Base-by-base conservation (phyloP, 2,797 vertebrate species). In the Lagocephalus sceleratus region DNA sequence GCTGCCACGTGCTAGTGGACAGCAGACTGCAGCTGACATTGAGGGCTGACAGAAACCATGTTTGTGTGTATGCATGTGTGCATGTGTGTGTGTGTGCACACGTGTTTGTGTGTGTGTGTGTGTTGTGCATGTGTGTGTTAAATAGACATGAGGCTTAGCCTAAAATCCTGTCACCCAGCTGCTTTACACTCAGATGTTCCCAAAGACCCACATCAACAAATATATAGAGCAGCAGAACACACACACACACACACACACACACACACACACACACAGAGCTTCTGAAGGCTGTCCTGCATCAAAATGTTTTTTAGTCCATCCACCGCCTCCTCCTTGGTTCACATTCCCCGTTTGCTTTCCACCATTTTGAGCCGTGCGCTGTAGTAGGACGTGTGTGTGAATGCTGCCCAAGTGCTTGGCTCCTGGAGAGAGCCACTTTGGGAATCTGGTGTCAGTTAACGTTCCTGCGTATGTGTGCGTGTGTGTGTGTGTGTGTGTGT, bases 361-460 rank as follows among this genome's bases (percentile, higher is more conserved):
- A 62, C 75, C 71, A 58, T 78, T 79, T 77, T 64, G 46, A 72
- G 57, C 46, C 60, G 26, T 57, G 68, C 35, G 63, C 58, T 53
- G 72, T 75, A 79, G 63, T 79, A 82, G 87, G 78, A 67, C 45
- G 46, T 86, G 84, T 89, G 85, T 87, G 88, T 84, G 88, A 83
- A 79, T 66, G 69, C 66, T 54, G 57, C 15, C n/a, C 35, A 61
- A 83, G 82, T 85, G 84, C 87, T 90, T 89, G 88, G 83, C 83
- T 83, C 75, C 55, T 41, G 72, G 57, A 22, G 57, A 64, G 75
- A 87, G 85, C 71, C 71, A 75, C 79, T 85, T 83, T 79, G 85
- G 86, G 85, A 89, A 84, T 84, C 69, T 55, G 85, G 88, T 90
- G 83, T 90, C 87, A 29, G 72, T 79, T 92, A 42, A 42, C 40